Conservation (phyloP, 2,113 vertebrate species). For the Callospermophilus lateralis region DNA sequence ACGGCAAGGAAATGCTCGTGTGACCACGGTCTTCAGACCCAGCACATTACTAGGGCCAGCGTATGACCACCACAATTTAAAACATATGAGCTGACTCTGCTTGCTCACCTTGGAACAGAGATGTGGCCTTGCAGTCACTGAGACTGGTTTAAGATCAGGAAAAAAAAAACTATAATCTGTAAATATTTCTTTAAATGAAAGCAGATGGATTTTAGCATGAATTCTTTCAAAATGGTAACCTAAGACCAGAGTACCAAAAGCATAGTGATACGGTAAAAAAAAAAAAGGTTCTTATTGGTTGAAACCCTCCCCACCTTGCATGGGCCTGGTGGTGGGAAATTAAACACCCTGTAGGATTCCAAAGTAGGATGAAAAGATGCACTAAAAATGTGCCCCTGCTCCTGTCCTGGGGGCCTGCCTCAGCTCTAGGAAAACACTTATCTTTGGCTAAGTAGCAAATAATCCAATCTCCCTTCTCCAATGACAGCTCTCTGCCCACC, state of each 20-base stretch:
- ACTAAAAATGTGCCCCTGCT: background rate
- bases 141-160: background rate
- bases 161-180: background rate
- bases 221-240: background rate
- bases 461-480: background rate
- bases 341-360: rapidly evolving
- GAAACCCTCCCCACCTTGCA: background rate
- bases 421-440: background rate
- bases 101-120: background rate
- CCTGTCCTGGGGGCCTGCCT: background rate
- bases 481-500: no score
- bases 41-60: background rate
- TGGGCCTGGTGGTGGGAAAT: no score
- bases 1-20: background rate
- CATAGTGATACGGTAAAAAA: no score
- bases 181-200: background rate
- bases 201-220: background rate
- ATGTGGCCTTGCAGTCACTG: background rate
- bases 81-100: background rate
- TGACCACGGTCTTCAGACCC: background rate
- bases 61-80: background rate
- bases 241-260: background rate
- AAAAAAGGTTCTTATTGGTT: background rate
- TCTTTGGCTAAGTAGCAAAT: no score
- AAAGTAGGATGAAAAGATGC: background rate